These are phyloP conservation scores for Aegotheles bennettii DNA, from an alignment of 2,113 vertebrate genomes.

Conservation along the genomic window DNA sequence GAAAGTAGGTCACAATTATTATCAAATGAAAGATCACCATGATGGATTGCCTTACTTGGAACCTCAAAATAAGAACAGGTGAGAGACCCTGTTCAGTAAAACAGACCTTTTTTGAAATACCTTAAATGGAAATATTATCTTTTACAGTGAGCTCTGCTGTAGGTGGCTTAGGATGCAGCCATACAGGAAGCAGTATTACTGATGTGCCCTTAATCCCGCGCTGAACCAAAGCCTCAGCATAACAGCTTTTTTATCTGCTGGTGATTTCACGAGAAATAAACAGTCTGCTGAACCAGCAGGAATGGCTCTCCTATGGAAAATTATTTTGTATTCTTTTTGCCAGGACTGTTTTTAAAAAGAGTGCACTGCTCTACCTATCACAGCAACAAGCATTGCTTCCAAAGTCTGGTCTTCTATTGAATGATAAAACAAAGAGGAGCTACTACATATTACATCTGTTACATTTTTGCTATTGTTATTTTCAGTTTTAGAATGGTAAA, in stretches of 20 bases:
- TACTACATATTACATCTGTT: not conserved
- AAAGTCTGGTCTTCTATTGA: not conserved
- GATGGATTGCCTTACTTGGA: not conserved
- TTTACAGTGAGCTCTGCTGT: not conserved
- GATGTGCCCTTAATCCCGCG: constrained; percentile 71
- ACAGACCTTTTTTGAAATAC: not conserved
- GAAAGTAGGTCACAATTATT: constrained; percentile 18
- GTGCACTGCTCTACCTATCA: not conserved
- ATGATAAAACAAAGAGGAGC: not conserved
- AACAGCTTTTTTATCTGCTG: constrained; percentile 75
- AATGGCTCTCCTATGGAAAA: not conserved
- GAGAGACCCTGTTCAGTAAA: not conserved
- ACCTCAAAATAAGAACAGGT: not conserved
- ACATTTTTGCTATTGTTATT: not conserved
- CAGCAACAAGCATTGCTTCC: not conserved
- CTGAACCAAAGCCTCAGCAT: constrained; percentile 73
- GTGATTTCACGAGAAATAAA: constrained; percentile 62
- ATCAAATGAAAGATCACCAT: not conserved
- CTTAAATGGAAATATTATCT: not conserved
- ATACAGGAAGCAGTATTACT: not conserved
- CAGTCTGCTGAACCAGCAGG: constrained; percentile 69
- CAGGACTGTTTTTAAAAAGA: not conserved
- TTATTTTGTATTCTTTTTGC: constrained; percentile 32
- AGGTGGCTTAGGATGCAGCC: not conserved
- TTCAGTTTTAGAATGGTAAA: not conserved